Base-by-base conservation (phyloP, 2,888 invertebrate species). In the Volucella inflata region DNA sequence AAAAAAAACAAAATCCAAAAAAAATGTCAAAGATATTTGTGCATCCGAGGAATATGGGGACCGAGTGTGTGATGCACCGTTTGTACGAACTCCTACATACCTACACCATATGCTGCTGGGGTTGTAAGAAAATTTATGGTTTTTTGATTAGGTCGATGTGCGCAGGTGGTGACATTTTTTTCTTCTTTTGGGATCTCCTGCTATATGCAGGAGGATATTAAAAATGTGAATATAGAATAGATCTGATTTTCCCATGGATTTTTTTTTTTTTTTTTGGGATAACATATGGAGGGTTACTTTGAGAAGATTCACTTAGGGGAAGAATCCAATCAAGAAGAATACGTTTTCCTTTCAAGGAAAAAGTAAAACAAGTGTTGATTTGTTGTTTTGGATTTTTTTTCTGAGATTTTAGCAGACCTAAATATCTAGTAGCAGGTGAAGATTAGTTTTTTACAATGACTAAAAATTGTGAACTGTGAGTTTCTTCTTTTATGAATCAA, bases 171-270 rank as follows among this genome's bases (percentile, higher is more conserved):
- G 83, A 83, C 83, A 83, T 38, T 74, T 64, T 55, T 65, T 67
- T 71, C 42, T 40, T 59, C 51, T 44, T 55, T 30, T 14, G 11
- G 17, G 57, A 57, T 48, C 16, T n/a, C 17, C 62, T 67, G 59
- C 44, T 42, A 30, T 55, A n/a, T 55, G 48, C 44, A 53, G 62
- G 48, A 78, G 67, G 68, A 78, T 78, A 78, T 74, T 78, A 30
- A 30, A 30, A 6, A 30, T 30, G 30, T 30, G 78, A 74, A 64
- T 59, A 62, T 83, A 78, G 78, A 83, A 83, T 74, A 78, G 78
- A 83, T 83, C 83, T 78, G 83, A 83, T 83, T 78, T 83, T 83
- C 83, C 78, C 83, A 83, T 68, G 83, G 50, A 68, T 65, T 72
- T 77, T 75, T 59, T 68, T 36, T 59, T 48, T 16, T 14, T n/a